Percentiles rank a stretch among this genome's conserved stretches.
These are phyloP conservation scores for Etia nguti DNA, from an alignment of 2,113 vertebrate species.

Conservation along the genomic window DNA sequence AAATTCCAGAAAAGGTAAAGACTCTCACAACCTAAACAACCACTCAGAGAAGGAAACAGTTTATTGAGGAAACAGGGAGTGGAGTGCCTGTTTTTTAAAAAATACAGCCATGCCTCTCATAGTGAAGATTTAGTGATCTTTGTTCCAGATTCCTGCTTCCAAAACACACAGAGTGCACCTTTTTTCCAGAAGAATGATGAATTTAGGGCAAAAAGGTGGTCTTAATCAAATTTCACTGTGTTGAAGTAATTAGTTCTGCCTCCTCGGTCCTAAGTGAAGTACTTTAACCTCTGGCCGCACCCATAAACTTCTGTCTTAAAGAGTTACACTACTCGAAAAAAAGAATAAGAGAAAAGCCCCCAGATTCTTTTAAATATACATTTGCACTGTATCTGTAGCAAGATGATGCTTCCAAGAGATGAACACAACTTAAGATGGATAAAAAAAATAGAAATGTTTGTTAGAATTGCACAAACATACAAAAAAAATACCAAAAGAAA, in stretches of 20 bases:
- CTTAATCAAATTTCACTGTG: neutral
- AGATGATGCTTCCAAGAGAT: neutral
- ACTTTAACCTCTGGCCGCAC: slow-evolving; percentile 21
- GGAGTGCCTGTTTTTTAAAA: neutral
- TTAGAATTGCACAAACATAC: neutral
- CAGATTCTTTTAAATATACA: neutral
- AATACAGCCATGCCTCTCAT: neutral
- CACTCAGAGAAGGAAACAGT: neutral
- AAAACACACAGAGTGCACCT: neutral
- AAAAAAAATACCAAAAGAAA: no score
- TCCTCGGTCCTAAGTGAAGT: slow-evolving; percentile 2
- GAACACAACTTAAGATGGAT: neutral
- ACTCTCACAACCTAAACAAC: neutral
- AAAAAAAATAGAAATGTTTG: neutral
- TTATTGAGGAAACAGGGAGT: slow-evolving; percentile 32
- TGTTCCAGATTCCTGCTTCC: slow-evolving; percentile 5
- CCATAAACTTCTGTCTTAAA: neutral
- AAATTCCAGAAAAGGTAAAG: neutral
- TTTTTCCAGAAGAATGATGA: neutral
- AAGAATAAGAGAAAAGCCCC: neutral
- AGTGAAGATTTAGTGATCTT: slow-evolving; percentile 18
- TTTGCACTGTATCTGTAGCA: neutral
- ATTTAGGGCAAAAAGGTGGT: neutral
- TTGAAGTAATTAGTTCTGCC: slow-evolving; percentile 48
- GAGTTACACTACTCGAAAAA: neutral